These are phyloP conservation scores for Dendrolimus kikuchii DNA, from an alignment of 1,140 invertebrate genomes.

Conservation along the genomic window DNA sequence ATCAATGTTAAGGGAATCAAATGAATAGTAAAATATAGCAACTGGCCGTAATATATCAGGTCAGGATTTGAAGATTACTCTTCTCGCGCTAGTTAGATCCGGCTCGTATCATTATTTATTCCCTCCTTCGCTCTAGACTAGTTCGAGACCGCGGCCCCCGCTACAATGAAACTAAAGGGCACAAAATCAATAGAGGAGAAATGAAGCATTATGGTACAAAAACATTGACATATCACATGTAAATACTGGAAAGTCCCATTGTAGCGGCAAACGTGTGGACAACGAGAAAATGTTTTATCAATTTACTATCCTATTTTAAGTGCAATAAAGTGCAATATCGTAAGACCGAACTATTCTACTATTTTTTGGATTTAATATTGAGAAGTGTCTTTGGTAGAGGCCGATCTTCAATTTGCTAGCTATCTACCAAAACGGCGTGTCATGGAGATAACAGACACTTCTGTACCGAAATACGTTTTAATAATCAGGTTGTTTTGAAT, in stretches of 20 bases:
- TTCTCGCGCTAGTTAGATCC: not conserved
- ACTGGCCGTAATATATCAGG: too few species aligned
- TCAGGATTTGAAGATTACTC: not conserved
- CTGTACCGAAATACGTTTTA: too few species aligned
- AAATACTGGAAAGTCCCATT: conserved; percentile 11
- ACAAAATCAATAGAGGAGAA: conserved; percentile 16
- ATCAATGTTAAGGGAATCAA: too few species aligned
- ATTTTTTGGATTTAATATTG: conserved; percentile 23
- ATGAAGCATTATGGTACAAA: conserved; percentile 11
- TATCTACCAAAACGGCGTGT: too few species aligned
- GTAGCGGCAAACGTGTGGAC: conserved; percentile 14
- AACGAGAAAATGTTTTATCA: conserved; percentile 11
- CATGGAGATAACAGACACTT: too few species aligned
- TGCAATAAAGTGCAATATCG: conserved; percentile 35
- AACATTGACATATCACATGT: conserved; percentile 12
- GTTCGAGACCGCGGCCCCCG: conserved; percentile 10
- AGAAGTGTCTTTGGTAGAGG: not conserved
- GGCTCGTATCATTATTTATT: too few species aligned
- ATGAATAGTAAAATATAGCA: too few species aligned
- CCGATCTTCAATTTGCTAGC: too few species aligned
- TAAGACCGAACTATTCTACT: conserved; percentile 29
- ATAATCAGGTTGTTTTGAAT: too few species aligned
- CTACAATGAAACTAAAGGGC: conserved; percentile 14
- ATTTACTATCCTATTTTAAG: conserved; percentile 31
- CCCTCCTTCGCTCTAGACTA: conserved; percentile 13